Conservation (phyloP, 2,113 vertebrate genomes). For the Engystomops pustulosus region DNA sequence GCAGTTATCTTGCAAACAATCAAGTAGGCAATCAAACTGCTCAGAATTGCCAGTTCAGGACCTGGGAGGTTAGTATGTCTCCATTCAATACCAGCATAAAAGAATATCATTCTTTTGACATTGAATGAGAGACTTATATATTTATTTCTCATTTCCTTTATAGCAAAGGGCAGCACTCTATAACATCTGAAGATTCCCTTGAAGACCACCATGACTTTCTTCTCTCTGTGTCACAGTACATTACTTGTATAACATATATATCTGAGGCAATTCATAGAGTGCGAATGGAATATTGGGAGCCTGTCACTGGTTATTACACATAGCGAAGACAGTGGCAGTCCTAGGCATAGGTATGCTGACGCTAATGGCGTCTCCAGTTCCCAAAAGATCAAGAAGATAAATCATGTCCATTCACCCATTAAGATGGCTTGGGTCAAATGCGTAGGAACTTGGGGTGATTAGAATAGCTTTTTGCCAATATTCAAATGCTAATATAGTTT, state of each 20-base stretch:
- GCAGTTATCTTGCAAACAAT: slow-evolving; percentile 81
- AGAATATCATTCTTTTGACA: slow-evolving; percentile 54
- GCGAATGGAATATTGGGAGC: neutral
- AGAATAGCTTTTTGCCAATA: no score
- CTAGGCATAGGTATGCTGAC: neutral
- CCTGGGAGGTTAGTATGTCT: slow-evolving; percentile 69
- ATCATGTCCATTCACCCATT: slow-evolving; percentile 5
- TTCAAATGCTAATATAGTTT: no score
- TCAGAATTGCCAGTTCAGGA: slow-evolving; percentile 77
- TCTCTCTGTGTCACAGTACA: slow-evolving; percentile 2
- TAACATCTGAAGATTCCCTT: neutral
- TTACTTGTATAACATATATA: neutral
- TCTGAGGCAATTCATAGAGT: neutral
- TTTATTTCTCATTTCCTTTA: slow-evolving; percentile 45
- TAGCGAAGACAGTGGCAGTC: neutral
- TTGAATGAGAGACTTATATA: slow-evolving; percentile 58
- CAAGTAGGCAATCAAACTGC: slow-evolving; percentile 79
- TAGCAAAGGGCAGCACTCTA: slow-evolving; percentile 9
- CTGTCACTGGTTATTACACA: neutral
- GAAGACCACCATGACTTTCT: neutral
- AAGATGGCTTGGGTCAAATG: neutral
- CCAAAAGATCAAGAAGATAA: neutral
- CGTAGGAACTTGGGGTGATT: neutral
- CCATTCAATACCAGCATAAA: slow-evolving; percentile 63
- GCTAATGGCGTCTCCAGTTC: neutral